Base-by-base conservation (phyloP, 2,888 invertebrate species). In the Notodromas monacha region DNA sequence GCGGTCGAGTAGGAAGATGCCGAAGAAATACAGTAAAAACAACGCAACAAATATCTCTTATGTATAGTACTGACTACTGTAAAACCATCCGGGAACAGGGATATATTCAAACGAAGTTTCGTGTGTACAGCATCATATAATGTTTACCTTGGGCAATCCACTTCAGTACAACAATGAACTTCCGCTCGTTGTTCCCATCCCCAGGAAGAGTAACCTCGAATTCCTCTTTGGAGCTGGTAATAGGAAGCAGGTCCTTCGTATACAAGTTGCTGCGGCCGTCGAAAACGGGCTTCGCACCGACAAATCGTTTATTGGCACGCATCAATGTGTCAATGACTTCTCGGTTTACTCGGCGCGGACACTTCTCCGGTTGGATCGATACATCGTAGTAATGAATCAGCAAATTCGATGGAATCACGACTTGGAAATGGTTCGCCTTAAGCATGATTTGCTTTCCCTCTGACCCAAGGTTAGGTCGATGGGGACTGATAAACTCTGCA, bases 251-350 rank as follows among this genome's bases (percentile, higher is more conserved):
- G 50, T 96, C 92, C 45, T 89, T 63, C 32, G 92, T 96, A 53
- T 99, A 99, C 43, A 99, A 60, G 58, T 96, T 96, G 48, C 79
- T 84, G 42, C 96, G 64, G 30, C 96, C 96, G 55, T 99, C 96
- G 56, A 96, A 99, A 32, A 99, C 96, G 32, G 96, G 96, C 48
- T 86, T 84, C 35, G 84, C 60, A 43, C 73, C 73, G 42, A 79
- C 74, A 57, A 92, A 92, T 47, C 89, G 79, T 56, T 84, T 86
- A 48, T 73, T 73, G 36, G 79, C 73, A 48, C 79, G 70, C 38
- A 92, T 89, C 89, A 92, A 89, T 16, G 86, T 89, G 54, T 89
- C 89, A 44, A 92, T 84, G 47, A 92, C 92, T 60, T 92, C 89
- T 44, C 89, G 66, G 44, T 58, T 60, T 39, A 84, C 84, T 60